These are phyloP conservation scores for Urophycis tenuis DNA, from an alignment of 2,797 vertebrate species.

Conservation along the genomic window DNA sequence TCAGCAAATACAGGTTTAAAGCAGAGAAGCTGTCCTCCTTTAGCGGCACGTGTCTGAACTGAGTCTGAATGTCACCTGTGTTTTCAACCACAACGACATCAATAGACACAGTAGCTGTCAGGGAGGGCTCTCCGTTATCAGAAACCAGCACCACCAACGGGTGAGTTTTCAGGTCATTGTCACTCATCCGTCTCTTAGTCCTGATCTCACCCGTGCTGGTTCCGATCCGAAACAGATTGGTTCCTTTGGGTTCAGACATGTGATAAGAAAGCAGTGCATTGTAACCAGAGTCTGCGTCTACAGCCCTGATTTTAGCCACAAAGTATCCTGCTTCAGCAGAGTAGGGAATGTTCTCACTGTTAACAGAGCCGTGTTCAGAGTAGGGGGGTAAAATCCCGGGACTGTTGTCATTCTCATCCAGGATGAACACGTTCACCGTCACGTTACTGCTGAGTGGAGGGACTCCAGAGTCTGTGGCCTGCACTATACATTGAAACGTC, in stretches of 20 bases:
- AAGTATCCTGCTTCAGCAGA: slow-evolving; percentile 76
- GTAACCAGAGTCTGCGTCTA: slow-evolving; percentile 82
- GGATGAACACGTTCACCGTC: slow-evolving; percentile 74
- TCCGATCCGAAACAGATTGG: slow-evolving; percentile 76
- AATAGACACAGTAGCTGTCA: slow-evolving; percentile 77
- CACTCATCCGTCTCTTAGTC: slow-evolving; percentile 78
- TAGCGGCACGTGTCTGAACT: slow-evolving; percentile 66
- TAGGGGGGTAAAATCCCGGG: slow-evolving; percentile 76
- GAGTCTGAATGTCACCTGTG: slow-evolving; percentile 71
- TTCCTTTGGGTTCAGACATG: slow-evolving; percentile 72
- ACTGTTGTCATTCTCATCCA: slow-evolving; percentile 80
- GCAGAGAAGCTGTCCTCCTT: slow-evolving; percentile 63
- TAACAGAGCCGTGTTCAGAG: slow-evolving; percentile 66
- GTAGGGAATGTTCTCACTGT: slow-evolving; percentile 76
- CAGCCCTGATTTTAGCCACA: slow-evolving; percentile 83
- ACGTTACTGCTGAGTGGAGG: slow-evolving; percentile 77
- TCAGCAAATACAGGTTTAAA: slow-evolving; percentile 81
- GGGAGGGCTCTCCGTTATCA: slow-evolving; percentile 78
- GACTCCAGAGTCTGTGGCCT: slow-evolving; percentile 76
- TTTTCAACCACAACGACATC: slow-evolving; percentile 76
- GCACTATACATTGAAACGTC: slow-evolving; percentile 75
- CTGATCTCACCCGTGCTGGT: slow-evolving; percentile 80
- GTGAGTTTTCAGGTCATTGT: slow-evolving; percentile 71
- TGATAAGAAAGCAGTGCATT: slow-evolving; percentile 82
- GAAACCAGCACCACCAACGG: slow-evolving; percentile 75